phyloP scores from a whole-genome alignment of 2,888 invertebrate genomes.

The Nephrotoma flavescens region DNA sequence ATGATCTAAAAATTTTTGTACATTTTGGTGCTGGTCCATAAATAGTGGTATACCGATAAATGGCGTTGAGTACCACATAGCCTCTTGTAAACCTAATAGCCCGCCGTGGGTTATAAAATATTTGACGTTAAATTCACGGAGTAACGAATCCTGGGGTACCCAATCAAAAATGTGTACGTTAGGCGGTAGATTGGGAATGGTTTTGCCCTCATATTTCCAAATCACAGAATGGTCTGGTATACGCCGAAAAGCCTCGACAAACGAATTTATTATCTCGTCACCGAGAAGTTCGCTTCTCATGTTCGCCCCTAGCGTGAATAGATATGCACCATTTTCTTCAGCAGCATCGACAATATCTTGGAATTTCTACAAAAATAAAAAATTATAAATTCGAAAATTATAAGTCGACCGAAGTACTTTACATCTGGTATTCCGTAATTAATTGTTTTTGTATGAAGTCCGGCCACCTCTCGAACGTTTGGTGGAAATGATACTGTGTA shows the following conservation, averaged over 20 bases:
- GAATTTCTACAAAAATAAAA: neutral
- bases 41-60: slow-evolving; percentile 7
- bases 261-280: neutral
- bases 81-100: slow-evolving; percentile 7
- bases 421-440: neutral
- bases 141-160: slow-evolving; percentile 8
- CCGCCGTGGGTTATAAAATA: slow-evolving; percentile 7
- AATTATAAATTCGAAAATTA: neutral
- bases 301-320: neutral
- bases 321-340: neutral
- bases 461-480: slow-evolving; percentile 5
- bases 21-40: slow-evolving; percentile 7
- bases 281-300: neutral
- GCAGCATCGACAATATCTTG: neutral
- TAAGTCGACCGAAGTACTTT: neutral
- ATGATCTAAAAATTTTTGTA: slow-evolving; percentile 4
- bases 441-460: slow-evolving; percentile 1
- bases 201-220: slow-evolving; percentile 8
- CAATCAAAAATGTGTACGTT: slow-evolving; percentile 8
- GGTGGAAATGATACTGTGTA: slow-evolving; percentile 1
- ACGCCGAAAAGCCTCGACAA: slow-evolving; percentile 7
- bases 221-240: slow-evolving; percentile 6
- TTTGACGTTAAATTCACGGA: slow-evolving; percentile 6
- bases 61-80: slow-evolving; percentile 5
- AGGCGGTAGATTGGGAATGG: slow-evolving; percentile 3